Conservation (phyloP, 1,140 invertebrate species). For the Phymorhynchus buccinoides region DNA sequence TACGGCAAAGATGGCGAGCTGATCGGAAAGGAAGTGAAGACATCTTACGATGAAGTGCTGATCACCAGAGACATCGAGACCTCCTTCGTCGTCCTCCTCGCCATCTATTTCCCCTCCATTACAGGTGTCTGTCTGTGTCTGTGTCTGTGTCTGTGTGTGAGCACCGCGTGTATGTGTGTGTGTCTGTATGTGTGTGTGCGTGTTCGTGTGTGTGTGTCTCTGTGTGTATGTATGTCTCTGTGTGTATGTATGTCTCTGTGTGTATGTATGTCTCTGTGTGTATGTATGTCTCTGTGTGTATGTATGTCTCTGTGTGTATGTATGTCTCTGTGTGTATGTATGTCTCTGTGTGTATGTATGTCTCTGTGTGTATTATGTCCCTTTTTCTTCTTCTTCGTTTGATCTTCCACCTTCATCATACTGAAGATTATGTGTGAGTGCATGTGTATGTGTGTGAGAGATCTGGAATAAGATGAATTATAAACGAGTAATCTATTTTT, state of each 20-base stretch:
- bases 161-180: slow-evolving; percentile 3
- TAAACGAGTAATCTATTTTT: no score
- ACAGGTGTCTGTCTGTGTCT: slow-evolving; percentile 81
- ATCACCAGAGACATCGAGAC: slow-evolving; percentile 86
- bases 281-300: background rate
- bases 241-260: background rate
- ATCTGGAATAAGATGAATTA: no score
- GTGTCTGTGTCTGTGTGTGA: slow-evolving; percentile 8
- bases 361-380: no score
- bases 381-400: no score
- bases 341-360: no score
- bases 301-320: background rate
- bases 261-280: background rate
- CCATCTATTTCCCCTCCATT: slow-evolving; percentile 99
- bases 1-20: slow-evolving; percentile 51
- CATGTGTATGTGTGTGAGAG: background rate
- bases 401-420: no score
- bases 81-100: slow-evolving; percentile 95
- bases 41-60: slow-evolving; percentile 41
- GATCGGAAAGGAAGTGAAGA: slow-evolving; percentile 37
- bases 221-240: background rate
- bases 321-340: no score
- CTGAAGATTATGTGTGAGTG: background rate
- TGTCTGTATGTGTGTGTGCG: background rate
- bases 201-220: no score